A percentile compares a stretch with the other conserved stretches of the same genome.
phyloP scores from a whole-genome alignment of 1,140 invertebrate genomes.

The Heterodera carotae region DNA sequence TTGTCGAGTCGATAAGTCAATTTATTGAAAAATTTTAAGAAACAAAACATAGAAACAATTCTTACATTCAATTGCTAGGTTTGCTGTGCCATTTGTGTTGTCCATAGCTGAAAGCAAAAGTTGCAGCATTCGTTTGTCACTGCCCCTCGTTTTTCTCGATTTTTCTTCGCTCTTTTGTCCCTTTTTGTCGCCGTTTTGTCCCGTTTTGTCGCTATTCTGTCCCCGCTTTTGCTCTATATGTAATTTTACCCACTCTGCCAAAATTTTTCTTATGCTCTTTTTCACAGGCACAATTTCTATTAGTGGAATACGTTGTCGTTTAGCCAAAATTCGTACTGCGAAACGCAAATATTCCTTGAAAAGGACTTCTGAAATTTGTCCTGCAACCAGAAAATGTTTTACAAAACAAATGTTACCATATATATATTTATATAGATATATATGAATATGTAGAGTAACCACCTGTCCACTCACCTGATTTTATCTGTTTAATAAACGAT shows the following conservation, averaged over 20 bases:
- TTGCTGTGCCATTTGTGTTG: no score
- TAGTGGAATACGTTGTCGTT: neutral
- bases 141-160: neutral
- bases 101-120: no score
- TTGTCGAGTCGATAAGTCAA: no score
- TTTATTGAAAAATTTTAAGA: no score
- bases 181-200: neutral
- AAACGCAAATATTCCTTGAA: neutral
- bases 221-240: neutral
- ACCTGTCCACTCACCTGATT: neutral
- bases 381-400: no score
- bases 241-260: neutral
- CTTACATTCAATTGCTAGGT: no score
- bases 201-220: no score
- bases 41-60: no score
- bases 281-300: neutral
- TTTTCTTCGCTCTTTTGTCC: neutral
- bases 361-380: neutral
- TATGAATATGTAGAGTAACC: no score
- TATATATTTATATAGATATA: no score
- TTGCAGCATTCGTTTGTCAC: neutral
- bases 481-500: neutral
- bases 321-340: neutral
- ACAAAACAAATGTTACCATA: no score
- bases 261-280: neutral